These are phyloP conservation scores for Phyllotreta striolata DNA, from an alignment of 2,888 invertebrate species.

Conservation along the genomic window DNA sequence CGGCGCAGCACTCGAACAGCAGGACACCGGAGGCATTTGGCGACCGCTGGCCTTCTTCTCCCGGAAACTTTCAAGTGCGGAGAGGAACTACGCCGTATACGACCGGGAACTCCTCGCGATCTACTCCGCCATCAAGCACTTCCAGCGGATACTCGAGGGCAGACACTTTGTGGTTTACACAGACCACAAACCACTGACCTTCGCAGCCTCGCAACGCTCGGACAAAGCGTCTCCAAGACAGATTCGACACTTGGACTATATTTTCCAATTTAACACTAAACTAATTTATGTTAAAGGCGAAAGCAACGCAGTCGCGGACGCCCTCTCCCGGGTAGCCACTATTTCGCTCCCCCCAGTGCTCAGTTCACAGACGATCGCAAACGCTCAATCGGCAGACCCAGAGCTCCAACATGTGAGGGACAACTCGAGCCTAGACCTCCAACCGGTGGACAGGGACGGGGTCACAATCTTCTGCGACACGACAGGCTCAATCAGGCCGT, in stretches of 20 bases:
- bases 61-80: constrained; percentile 16
- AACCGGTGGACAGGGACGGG: too few relatives aligned
- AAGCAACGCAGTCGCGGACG: constrained; percentile 48
- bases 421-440: background rate
- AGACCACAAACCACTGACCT: constrained; percentile 55
- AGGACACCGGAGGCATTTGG: constrained; percentile 15
- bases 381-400: background rate
- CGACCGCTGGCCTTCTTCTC: constrained; percentile 31
- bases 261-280: too few relatives aligned
- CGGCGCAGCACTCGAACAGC: constrained; percentile 32
- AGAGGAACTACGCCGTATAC: constrained; percentile 51
- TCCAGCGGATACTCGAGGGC: constrained; percentile 54
- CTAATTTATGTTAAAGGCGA: too few relatives aligned
- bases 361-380: background rate
- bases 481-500: constrained; percentile 22
- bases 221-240: constrained; percentile 53
- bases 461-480: background rate
- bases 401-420: background rate
- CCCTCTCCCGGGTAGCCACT: constrained; percentile 43
- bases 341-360: background rate
- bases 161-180: constrained; percentile 46
- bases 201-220: constrained; percentile 50
- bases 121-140: constrained; percentile 54
- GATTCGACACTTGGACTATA: constrained; percentile 16
- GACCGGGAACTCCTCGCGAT: constrained; percentile 57